These are phyloP conservation scores for Heliconius charithonia DNA, from an alignment of 2,888 invertebrate genomes.

Conservation along the genomic window DNA sequence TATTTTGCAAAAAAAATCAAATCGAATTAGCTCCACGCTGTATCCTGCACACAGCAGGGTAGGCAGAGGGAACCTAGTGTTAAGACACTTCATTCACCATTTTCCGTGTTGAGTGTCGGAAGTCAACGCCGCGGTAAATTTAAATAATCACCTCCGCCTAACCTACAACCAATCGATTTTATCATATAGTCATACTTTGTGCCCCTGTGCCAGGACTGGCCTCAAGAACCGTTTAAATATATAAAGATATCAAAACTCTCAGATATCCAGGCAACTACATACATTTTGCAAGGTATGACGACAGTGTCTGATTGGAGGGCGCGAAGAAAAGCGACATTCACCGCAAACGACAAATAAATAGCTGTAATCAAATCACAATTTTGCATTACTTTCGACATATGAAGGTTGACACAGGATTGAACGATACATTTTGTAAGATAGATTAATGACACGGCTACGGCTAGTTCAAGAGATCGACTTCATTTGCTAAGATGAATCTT, in stretches of 20 bases:
- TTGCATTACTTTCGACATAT: constrained; percentile 62
- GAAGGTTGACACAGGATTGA: constrained; percentile 39
- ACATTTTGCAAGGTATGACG: constrained; percentile 26
- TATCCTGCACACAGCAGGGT: no score
- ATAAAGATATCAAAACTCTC: not conserved
- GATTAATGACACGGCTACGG: constrained; percentile 17
- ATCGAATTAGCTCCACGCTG: no score
- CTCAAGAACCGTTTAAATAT: not conserved
- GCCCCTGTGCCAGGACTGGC: no score
- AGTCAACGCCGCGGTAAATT: no score
- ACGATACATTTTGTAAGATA: constrained; percentile 35
- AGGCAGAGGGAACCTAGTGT: no score
- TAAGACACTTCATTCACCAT: no score
- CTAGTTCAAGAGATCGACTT: constrained; percentile 7
- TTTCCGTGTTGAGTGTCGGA: no score
- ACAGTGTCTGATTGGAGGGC: constrained; percentile 33
- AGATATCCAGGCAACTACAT: not conserved
- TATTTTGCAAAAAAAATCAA: not conserved
- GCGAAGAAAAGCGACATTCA: constrained; percentile 48
- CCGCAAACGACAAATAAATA: constrained; percentile 75
- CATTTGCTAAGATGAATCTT: constrained; percentile 8
- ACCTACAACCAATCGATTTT: no score
- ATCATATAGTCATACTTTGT: no score
- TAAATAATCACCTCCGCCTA: no score
- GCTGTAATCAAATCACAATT: constrained; percentile 73